These are phyloP conservation scores for Erethizon dorsatum DNA, from an alignment of 2,797 vertebrate genomes.

Conservation along the genomic window DNA sequence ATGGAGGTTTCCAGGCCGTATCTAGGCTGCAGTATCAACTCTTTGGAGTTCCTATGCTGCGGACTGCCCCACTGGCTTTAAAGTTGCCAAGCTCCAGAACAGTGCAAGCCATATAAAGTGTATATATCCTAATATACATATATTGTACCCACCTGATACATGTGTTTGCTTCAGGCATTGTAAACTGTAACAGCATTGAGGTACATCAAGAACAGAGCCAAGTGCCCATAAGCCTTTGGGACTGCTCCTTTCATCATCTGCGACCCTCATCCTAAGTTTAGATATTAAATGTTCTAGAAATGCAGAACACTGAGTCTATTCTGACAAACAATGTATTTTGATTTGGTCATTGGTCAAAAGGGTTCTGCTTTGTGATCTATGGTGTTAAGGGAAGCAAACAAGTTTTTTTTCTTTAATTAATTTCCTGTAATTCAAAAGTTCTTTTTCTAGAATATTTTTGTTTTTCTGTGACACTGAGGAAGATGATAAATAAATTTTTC, in stretches of 20 bases:
- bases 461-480: background rate
- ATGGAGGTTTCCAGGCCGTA: background rate
- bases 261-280: background rate
- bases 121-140: background rate
- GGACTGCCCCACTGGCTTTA: background rate
- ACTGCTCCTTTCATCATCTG: background rate
- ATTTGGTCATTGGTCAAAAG: background rate
- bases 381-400: background rate
- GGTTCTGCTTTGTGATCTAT: background rate
- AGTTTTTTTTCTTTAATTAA: background rate
- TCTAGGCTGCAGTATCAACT: background rate
- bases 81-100: background rate
- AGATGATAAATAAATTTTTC: constrained; percentile 57
- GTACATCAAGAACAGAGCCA: background rate
- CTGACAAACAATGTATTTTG: background rate
- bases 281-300: background rate
- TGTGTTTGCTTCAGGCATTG: background rate
- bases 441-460: background rate
- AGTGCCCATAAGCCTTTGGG: background rate
- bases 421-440: background rate
- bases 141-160: background rate
- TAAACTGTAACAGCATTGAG: background rate
- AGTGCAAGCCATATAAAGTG: background rate
- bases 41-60: no score
- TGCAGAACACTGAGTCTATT: background rate